Evolutionary conservation across 2,888 invertebrate species (phyloP).

Genomic region (Conistra vaccinii): DNA sequence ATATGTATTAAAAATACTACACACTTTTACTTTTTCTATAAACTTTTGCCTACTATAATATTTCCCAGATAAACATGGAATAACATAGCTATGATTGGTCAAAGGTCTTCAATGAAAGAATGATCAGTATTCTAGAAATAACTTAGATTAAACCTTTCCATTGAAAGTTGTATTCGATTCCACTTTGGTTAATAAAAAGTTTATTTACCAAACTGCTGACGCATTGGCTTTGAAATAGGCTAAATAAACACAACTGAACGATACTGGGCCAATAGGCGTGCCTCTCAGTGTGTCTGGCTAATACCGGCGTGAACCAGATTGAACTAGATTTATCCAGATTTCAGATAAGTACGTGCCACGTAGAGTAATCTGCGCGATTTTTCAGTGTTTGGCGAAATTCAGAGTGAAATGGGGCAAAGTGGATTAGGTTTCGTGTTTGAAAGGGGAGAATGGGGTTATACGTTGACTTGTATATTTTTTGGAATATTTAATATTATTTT

Average conservation of each 20-base stretch:
- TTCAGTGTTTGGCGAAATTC: slow-evolving; percentile 36
- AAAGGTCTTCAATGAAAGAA: no score
- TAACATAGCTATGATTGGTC: no score
- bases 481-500: not conserved
- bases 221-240: slow-evolving; percentile 36
- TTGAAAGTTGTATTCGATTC: not conserved
- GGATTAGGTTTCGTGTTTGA: not conserved
- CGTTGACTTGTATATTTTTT: not conserved
- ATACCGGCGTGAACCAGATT: slow-evolving; percentile 46
- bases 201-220: slow-evolving; percentile 26
- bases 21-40: no score
- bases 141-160: no score
- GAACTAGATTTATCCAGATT: slow-evolving; percentile 47
- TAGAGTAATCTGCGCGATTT: slow-evolving; percentile 38
- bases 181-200: slow-evolving; percentile 11
- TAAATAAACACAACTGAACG: slow-evolving; percentile 42
- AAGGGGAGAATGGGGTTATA: not conserved
- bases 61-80: no score
- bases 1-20: no score
- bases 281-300: slow-evolving; percentile 24
- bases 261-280: slow-evolving; percentile 15
- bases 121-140: no score
- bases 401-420: slow-evolving; percentile 5
- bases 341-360: slow-evolving; percentile 45
- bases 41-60: no score